phyloP scores from a whole-genome alignment of 2,113 vertebrate genomes.

The Progne subis region DNA sequence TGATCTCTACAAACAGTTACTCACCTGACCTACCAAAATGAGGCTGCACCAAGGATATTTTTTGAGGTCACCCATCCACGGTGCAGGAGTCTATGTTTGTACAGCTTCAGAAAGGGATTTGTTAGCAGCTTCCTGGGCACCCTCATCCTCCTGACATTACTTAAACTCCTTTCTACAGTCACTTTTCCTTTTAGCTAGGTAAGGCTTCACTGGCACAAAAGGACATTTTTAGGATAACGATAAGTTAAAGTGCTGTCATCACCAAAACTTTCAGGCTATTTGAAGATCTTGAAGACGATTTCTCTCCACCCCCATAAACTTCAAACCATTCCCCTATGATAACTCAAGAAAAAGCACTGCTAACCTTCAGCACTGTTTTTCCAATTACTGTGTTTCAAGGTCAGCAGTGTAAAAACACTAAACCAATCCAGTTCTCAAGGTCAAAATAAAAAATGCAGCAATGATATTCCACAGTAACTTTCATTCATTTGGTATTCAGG shows the following conservation, averaged over 20 bases:
- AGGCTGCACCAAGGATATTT: background rate
- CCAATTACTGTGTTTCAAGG: background rate
- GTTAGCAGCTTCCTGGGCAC: background rate
- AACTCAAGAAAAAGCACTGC: background rate
- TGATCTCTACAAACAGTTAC: background rate
- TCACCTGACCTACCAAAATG: background rate
- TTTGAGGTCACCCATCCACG: background rate
- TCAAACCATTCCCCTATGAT: background rate
- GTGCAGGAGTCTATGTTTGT: background rate
- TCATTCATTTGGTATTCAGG: conserved; percentile 17
- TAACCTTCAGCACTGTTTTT: background rate
- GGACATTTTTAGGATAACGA: background rate
- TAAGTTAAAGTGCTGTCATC: background rate
- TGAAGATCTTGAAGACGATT: background rate
- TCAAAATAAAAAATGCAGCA: background rate
- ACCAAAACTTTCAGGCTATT: background rate
- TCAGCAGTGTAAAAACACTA: background rate
- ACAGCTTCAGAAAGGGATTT: background rate
- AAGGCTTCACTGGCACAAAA: background rate
- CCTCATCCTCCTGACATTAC: background rate
- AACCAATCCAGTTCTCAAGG: background rate
- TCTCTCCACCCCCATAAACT: background rate
- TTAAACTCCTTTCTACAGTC: background rate
- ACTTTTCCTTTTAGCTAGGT: background rate
- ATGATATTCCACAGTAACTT: background rate